Conservation (phyloP, 2,113 vertebrate species). For the Ascaphus truei region DNA sequence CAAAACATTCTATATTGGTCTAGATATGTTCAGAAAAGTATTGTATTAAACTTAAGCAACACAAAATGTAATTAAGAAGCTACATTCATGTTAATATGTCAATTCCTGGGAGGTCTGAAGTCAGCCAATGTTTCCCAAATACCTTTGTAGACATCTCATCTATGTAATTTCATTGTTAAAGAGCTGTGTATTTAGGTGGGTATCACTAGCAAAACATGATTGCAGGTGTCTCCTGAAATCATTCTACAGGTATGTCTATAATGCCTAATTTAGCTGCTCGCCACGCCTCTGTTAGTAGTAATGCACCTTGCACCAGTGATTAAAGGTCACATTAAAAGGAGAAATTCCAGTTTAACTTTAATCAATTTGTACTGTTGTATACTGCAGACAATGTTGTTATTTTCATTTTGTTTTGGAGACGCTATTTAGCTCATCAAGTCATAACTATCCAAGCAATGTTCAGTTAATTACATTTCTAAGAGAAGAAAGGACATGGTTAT, state of each 20-base stretch:
- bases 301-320: conserved; percentile 10
- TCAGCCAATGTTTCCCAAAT: not conserved
- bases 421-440: not conserved
- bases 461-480: conserved; percentile 23
- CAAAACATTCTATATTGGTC: no score
- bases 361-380: conserved; percentile 26
- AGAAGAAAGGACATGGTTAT: not conserved
- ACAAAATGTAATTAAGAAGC: no score
- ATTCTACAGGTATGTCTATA: not conserved
- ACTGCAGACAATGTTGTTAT: conserved; percentile 7
- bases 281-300: conserved; percentile 20
- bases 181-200: conserved; percentile 5
- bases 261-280: conserved; percentile 33
- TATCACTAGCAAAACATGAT: conserved; percentile 1
- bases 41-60: no score
- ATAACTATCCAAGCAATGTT: conserved; percentile 20
- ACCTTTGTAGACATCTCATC: not conserved
- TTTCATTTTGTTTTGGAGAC: conserved; percentile 21
- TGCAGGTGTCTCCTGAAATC: conserved; percentile 20
- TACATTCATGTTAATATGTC: no score
- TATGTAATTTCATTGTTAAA: not conserved
- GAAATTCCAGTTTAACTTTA: conserved; percentile 29
- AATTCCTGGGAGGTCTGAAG: conserved; percentile 11
- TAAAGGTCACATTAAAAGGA: conserved; percentile 29
- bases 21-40: no score